Base-by-base conservation (phyloP, 2,797 vertebrate genomes). In the Aulostomus chinensis region DNA sequence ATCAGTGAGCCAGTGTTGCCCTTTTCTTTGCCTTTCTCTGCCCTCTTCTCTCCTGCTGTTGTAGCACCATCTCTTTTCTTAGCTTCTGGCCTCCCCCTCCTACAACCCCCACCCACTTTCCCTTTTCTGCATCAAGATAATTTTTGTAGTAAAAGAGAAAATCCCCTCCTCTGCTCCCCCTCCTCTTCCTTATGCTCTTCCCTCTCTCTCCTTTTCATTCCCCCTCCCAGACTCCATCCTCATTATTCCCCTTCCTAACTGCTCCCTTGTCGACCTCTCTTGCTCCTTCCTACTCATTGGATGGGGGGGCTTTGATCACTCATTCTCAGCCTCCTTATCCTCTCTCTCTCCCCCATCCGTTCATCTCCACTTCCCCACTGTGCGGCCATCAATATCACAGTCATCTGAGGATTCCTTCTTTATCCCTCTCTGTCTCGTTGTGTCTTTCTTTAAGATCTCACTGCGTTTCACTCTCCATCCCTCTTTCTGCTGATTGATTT, bases 361-460 rank as follows among this genome's bases (percentile, higher is more conserved):
- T 83, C 80, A 76, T 76, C 70, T 68, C 66, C 15, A 61, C 66
- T 72, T 58, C 68, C 84, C 78, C 41, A 76, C 84, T 78, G 78
- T 65, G 84, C 78, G 73, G 83, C 81, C 85, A 86, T 87, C 83
- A 85, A 85, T 86, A 88, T 84, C 73, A 12, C 75, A 81, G 84
- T 75, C 84, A 83, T 85, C 70, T 59, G 72, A 80, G 83, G 73
- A 84, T 86, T 82, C 66, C 73, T 62, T 60, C 73, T 80, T 83
- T 80, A 81, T 81, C 81, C 74, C 48, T 54, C 71, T 62, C 68
- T 16, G 65, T 73, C 73, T 84, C 13, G 3, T 67, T 70, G 45
- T 64, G 62, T 78, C 78, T 77, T 73, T 73, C 64, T 77, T 64
- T 76, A 74, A 85, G 67, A 83, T 82, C 80, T 77, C 34, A 49